Conservation (phyloP, 2,113 vertebrate species). For the Vanacampus margaritifer region DNA sequence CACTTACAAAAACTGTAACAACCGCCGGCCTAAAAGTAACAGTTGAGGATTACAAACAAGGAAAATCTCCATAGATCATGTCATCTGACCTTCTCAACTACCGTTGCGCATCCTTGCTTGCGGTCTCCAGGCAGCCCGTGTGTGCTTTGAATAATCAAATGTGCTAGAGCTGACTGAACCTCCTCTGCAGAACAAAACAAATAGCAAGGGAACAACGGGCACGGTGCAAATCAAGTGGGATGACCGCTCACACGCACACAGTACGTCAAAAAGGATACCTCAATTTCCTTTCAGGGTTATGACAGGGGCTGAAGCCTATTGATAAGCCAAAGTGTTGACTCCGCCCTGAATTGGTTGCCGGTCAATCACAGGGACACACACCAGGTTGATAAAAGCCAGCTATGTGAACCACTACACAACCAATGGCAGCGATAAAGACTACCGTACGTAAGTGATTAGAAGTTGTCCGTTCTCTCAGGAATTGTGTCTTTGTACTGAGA, state of each 20-base stretch:
- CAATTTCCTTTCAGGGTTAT: too few species aligned
- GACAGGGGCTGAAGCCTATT: too few species aligned
- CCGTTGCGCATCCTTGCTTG: slow-evolving; percentile 11
- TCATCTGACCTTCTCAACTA: neutral
- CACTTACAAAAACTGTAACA: neutral
- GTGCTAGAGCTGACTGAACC: slow-evolving; percentile 10
- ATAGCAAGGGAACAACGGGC: slow-evolving; percentile 40
- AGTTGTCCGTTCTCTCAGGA: too few species aligned
- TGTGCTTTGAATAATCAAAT: slow-evolving; percentile 66
- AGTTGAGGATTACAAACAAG: slow-evolving; percentile 3
- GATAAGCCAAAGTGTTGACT: too few species aligned
- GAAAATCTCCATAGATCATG: slow-evolving; percentile 6
- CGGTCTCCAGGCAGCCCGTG: neutral
- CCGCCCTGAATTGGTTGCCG: too few species aligned
- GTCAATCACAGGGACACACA: too few species aligned
- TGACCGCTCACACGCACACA: neutral
- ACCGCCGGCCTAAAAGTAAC: neutral
- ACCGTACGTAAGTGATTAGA: too few species aligned
- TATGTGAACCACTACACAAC: neutral
- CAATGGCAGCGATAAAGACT: too few species aligned
- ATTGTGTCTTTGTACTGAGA: too few species aligned
- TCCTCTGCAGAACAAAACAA: neutral
- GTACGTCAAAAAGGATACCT: neutral
- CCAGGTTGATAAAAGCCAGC: neutral
- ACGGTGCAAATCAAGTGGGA: slow-evolving; percentile 51